Evolutionary conservation across 2,888 invertebrate genomes (phyloP).

Genomic region (Brassicogethes aeneus): DNA sequence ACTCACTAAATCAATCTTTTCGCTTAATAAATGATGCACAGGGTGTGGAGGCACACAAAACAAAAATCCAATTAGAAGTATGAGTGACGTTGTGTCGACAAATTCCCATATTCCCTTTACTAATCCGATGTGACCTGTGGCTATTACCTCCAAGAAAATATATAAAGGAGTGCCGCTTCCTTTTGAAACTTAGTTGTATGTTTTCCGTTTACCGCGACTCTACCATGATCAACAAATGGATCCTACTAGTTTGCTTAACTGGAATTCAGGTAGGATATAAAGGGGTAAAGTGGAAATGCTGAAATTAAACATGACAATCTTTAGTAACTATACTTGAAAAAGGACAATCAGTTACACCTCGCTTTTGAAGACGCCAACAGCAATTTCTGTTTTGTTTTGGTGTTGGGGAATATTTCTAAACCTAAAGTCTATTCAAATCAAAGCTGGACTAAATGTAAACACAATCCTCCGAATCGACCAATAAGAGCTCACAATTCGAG

Average conservation of each 20-base stretch:
- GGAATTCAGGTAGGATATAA: conserved; percentile 21
- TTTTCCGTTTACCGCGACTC: conserved; percentile 10
- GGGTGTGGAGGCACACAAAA: not conserved
- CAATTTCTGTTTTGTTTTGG: no score
- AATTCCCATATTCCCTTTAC: conserved; percentile 35
- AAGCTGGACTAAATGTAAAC: no score
- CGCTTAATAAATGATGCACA: not conserved
- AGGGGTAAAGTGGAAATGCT: no score
- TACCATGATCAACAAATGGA: conserved; percentile 15
- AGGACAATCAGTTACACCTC: no score
- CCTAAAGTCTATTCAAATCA: no score
- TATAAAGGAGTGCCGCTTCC: conserved; percentile 15
- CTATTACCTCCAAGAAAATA: conserved; percentile 24
- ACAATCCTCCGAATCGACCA: no score
- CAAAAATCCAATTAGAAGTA: conserved; percentile 11
- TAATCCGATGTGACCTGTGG: conserved; percentile 33
- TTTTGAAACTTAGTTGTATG: conserved; percentile 14
- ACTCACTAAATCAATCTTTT: not conserved
- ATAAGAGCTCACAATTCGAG: no score
- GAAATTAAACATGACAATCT: no score
- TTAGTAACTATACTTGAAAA: no score
- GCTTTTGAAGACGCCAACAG: no score
- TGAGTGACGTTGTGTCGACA: conserved; percentile 25
- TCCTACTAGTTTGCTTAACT: conserved; percentile 16
- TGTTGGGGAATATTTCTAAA: no score